A percentile compares a stretch with the other conserved stretches of the same genome.
Evolutionary conservation across 2,113 vertebrate species (phyloP).

Genomic region (Siniperca chuatsi): DNA sequence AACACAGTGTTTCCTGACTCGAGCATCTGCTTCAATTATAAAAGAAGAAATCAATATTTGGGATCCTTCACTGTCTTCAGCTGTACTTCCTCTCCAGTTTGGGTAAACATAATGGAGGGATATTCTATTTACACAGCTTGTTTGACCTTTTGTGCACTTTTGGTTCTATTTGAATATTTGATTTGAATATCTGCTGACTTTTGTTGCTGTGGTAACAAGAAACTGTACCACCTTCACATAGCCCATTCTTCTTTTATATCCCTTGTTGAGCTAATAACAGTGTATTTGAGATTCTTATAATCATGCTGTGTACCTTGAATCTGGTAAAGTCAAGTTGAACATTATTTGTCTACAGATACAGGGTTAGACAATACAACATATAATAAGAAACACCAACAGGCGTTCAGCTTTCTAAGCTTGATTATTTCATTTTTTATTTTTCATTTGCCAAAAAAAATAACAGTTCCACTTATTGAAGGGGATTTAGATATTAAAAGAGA

Average conservation of each 20-base stretch:
- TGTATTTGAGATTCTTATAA: background rate
- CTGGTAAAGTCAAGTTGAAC: background rate
- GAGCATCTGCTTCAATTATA: background rate
- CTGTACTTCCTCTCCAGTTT: background rate
- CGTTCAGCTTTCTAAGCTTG: constrained; percentile 15
- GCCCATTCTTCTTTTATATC: background rate
- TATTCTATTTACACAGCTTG: constrained; percentile 1
- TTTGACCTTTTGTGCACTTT: constrained; percentile 11
- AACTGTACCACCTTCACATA: background rate
- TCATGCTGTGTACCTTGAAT: background rate
- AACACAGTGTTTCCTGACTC: constrained; percentile 2
- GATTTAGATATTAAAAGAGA: constrained; percentile 60
- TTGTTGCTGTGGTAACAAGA: constrained; percentile 18
- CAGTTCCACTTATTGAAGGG: constrained; percentile 48
- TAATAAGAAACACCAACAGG: background rate
- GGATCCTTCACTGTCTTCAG: background rate
- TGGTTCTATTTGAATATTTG: constrained; percentile 2
- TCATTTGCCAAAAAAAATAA: constrained; percentile 17
- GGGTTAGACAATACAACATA: too few relatives aligned
- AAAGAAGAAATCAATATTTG: constrained; percentile 2
- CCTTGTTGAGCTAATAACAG: background rate
- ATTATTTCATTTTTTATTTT: background rate
- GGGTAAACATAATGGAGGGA: background rate
- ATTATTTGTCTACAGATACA: too few relatives aligned
- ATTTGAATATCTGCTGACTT: constrained; percentile 23